Conservation (phyloP, 1,140 invertebrate genomes). For the Cataglyphis hispanica region DNA sequence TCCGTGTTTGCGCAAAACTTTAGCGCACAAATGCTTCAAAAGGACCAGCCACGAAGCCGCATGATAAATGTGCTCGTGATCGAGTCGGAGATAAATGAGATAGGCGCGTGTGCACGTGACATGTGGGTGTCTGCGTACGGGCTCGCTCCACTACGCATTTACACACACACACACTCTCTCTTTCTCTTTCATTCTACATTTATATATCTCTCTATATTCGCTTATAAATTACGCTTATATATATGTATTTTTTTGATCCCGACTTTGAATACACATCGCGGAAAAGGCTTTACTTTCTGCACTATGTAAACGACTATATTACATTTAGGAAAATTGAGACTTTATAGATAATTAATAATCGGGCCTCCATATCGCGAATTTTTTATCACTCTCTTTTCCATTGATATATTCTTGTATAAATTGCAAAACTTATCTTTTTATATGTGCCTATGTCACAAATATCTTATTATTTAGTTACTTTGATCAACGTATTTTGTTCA, state of each 20-base stretch:
- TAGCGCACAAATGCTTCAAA: slow-evolving; percentile 29
- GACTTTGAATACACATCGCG: not conserved
- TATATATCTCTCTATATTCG: slow-evolving; percentile 21
- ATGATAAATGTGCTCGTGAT: slow-evolving; percentile 55
- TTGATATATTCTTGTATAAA: not conserved
- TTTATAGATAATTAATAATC: not conserved
- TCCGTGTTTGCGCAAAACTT: slow-evolving; percentile 48
- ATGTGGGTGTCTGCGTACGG: not conserved
- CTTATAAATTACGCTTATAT: not conserved
- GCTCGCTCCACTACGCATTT: not conserved
- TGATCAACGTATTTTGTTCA: not conserved
- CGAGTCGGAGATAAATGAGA: slow-evolving; percentile 60
- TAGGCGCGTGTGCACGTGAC: not conserved
- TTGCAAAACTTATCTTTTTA: not conserved
- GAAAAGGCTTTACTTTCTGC: not conserved
- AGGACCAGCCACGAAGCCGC: slow-evolving; percentile 24
- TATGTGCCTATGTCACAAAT: not conserved
- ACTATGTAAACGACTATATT: not conserved
- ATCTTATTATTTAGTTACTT: not conserved
- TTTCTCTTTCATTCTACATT: slow-evolving; percentile 34
- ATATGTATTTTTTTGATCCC: slow-evolving; percentile 19
- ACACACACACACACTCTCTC: slow-evolving; percentile 4
- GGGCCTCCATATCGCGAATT: not conserved
- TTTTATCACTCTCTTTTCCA: not conserved
- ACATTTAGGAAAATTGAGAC: slow-evolving; percentile 8